Evolutionary conservation across 1,140 invertebrate genomes (phyloP), one percentile per base, ranked within the genome.

Genomic region (Panagrolaimus sp.): DNA sequence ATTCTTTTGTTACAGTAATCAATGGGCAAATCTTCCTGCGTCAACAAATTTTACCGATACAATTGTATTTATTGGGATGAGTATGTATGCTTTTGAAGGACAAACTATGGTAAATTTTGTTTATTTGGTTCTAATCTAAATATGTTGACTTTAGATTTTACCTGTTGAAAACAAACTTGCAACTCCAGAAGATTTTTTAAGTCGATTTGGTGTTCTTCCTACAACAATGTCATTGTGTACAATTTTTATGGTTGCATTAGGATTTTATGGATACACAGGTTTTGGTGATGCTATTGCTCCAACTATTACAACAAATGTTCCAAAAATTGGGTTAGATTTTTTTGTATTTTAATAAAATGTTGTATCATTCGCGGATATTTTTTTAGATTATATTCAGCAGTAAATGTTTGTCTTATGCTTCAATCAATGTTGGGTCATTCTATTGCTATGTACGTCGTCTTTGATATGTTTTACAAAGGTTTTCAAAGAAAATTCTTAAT

Each of bases 21-120:
- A 68, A 68, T 83, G 82, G 82, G 48, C 64, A n/a, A 55, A 69
- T 26, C 63, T 82, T 15, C 82, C 80, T 17, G 69, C 80, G 1
- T 73, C 28, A 43, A 83, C 82, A 1, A 73, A 82, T 65, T 82
- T 82, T 65, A 72, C 68, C 9, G 75, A 69, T 17, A 83, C 80
- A 14, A 76, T 83, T 45, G 76, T 81, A 38, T 82, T 81, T 65
- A 76, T 86, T 75, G 85, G 86, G 1, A 85, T 85, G 58, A 84
- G 84, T 21, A 83, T 87, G 67, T 87, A 84, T 73, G 79, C 85
- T 9, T 86, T 85, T 77, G 86, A 87, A 77, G 86, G 86, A 21
- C 86, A 87, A 65, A 84, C 84, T 52, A 77, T 87, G 80, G 85
- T 86, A 73, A 76, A 32, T 47, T 58, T 26, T 5, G 55, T 32